Evolutionary conservation across 1,140 invertebrate genomes (phyloP).

Genomic region (Caenorhabditis inopinata): DNA sequence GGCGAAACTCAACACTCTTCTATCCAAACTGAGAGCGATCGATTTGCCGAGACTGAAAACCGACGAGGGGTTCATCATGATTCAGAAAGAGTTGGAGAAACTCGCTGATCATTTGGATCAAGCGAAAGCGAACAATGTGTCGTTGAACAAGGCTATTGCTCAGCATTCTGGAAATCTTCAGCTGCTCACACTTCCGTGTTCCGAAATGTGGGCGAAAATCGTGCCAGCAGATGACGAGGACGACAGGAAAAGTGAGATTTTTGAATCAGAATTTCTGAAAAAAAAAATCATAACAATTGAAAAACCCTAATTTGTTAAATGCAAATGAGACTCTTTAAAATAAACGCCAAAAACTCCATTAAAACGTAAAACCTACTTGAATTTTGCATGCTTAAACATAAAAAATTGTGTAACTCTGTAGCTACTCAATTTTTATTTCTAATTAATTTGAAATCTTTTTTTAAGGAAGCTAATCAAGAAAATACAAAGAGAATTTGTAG

Average conservation of each 20-base stretch:
- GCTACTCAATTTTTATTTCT: too few relatives aligned
- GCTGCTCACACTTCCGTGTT: not conserved
- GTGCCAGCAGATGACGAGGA: not conserved
- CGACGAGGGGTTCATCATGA: not conserved
- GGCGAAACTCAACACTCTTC: not conserved
- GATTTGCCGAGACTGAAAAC: not conserved
- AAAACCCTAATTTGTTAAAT: too few relatives aligned
- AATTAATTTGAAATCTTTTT: too few relatives aligned
- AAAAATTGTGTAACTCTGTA: too few relatives aligned
- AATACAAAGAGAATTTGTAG: too few relatives aligned
- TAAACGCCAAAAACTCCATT: too few relatives aligned
- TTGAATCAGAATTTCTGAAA: not conserved
- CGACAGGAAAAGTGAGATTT: not conserved
- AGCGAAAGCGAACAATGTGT: not conserved
- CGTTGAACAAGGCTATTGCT: constrained; percentile 4
- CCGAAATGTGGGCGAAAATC: constrained; percentile 8
- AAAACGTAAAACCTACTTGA: too few relatives aligned
- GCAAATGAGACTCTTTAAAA: too few relatives aligned
- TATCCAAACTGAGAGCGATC: not conserved
- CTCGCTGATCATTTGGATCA: not conserved
- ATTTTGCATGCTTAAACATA: too few relatives aligned
- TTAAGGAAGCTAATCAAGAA: too few relatives aligned
- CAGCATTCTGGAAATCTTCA: constrained; percentile 1
- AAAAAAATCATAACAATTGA: not conserved
- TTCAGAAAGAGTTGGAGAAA: not conserved